Base-by-base conservation (phyloP, 37 sponge, comb jelly and placozoan genomes). In the Geodia barretti region DNA sequence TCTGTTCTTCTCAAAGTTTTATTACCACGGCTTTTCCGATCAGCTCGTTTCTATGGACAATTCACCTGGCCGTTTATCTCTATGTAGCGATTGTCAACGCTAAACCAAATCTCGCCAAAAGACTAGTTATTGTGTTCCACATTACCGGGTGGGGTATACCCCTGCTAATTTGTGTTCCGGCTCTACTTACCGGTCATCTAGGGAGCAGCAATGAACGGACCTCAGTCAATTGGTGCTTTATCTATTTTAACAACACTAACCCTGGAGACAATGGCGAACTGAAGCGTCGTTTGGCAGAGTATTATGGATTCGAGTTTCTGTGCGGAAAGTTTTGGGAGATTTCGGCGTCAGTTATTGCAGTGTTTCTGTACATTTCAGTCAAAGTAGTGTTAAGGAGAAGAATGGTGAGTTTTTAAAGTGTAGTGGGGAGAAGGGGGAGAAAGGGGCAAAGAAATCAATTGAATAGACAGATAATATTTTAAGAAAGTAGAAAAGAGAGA, bases 321-420 rank as follows among this genome's bases (percentile, higher is more conserved):
- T 73, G 64, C 64, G 84, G 84, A 33, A 87, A 91, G 40, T 70
- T 86, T 40, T 91, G 92, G 92, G 87, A 87, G 80, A 74, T 91
- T 67, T 4, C 64, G 26, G 39, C 84, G 3, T 87, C 64, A 37
- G 5, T 87, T 31, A 14, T 83, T 7, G 34, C 79, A 23, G 19
- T 81, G 0, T 64, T 78, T 9, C 59, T 86, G 38, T 86, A 41
- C 39, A 34, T 79, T 3, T 8, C 62, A 7, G 70, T 85, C 38
- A 85, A 85, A 36, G 36, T 73, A 17, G 34, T 42, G 17, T 28
- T 79, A 5, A 62, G 66, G 25, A 2, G 25, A 40, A 72, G 37
- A 38, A 38, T 24, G 19, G 41, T 35, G 8, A 31, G 39, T 40
- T 21, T 38, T 41, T 72, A 72, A n/a, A n/a, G n/a, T n/a, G n/a